These are phyloP conservation scores for Struthio camelus DNA, from an alignment of 2,113 vertebrate genomes.

Conservation along the genomic window DNA sequence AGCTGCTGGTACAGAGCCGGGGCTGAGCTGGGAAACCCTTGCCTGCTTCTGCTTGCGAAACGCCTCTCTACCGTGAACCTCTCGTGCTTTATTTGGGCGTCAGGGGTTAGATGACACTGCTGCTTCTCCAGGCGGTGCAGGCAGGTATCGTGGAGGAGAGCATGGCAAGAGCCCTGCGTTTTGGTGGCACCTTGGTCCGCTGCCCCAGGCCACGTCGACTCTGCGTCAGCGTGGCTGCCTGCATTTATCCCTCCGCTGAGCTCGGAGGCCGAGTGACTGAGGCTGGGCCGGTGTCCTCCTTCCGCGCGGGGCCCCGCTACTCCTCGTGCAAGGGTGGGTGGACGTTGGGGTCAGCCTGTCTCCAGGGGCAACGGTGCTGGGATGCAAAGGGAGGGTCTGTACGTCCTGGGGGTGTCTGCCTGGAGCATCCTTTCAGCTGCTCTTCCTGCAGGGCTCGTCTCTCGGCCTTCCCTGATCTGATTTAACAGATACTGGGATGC, in stretches of 20 bases:
- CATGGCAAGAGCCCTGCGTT: background rate
- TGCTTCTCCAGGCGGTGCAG: background rate
- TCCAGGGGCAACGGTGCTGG: no score
- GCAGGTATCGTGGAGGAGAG: background rate
- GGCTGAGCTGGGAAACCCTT: background rate
- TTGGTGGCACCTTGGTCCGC: background rate
- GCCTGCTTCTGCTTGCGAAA: background rate
- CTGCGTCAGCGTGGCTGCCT: background rate
- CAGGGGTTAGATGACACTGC: background rate
- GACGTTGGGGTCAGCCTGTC: background rate
- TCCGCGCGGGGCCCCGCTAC: no score
- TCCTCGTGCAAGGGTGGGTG: no score
- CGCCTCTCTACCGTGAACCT: background rate
- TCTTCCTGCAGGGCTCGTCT: background rate
- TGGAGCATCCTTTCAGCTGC: background rate
- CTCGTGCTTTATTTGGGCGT: background rate
- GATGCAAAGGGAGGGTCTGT: background rate
- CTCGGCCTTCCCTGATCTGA: background rate
- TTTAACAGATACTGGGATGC: no score
- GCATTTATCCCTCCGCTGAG: background rate
- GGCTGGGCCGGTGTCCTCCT: no score
- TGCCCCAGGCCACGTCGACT: background rate
- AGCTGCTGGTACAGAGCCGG: no score
- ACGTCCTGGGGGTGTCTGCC: no score
- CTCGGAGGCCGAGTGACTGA: background rate